Base-by-base conservation (phyloP, 2,797 vertebrate species). In the Periparus ater region DNA sequence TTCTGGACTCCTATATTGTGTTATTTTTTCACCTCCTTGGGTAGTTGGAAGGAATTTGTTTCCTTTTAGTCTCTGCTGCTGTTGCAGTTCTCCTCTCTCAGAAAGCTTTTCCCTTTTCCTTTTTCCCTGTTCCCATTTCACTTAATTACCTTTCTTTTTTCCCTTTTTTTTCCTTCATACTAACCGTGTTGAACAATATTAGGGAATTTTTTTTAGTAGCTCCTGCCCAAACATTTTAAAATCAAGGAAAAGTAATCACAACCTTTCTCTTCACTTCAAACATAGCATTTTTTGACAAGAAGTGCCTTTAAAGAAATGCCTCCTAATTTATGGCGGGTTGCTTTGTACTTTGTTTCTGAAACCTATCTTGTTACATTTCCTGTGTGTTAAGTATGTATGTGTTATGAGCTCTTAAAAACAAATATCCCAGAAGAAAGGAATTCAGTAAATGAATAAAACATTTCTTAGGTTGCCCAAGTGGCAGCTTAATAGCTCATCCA, bases 301-400 rank as follows among this genome's bases (percentile, higher is more conserved):
- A 91, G 47, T 54, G 48, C 92, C 80, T 92, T 55, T 65, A 84
- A 88, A 95, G 66, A 66, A 88, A 63, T 54, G 27, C 45, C 44
- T 91, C 38, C 65, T 78, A 44, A n/a, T 72, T 62, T 84, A 53
- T 0, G 0, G 57, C 10, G 16, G 72, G 38, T 82, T 67, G 68
- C 95, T 92, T 96, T 96, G 88, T 93, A 93, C 63, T 93, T 96
- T 91, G 70, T 94, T 94, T 96, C 77, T 88, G 68, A 82, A 91
- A 76, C 89, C 82, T 89, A 68, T 93, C 71, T 3, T 13, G 8
- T 88, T 67, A 89, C 58, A 42, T 94, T 97, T 97, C 91, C 91
- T 82, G 66, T 92, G 81, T 6, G 2, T 58, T 84, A 61, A 85
- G 61, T 81, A 38, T 88, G 29, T 93, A 67, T 96, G 75, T 71